Base-by-base conservation (phyloP, 2,797 vertebrate species). In the Botia kubotai region DNA sequence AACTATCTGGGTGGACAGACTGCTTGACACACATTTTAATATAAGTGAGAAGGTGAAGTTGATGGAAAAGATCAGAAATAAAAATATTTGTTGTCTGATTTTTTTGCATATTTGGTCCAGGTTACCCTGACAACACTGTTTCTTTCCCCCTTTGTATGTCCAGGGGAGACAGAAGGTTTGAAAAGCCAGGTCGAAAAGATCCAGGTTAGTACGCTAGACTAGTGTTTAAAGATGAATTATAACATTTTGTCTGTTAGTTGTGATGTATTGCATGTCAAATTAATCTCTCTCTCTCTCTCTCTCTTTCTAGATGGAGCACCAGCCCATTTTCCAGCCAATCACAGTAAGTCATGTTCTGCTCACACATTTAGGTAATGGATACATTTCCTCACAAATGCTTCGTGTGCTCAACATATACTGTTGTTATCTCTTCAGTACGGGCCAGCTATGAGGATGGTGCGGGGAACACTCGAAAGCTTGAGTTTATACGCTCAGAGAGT, bases 111-210 rank as follows among this genome's bases (percentile, higher is more conserved):
- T 79, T 79, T 52, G 5, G 17, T 57, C 21, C 4, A 33, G 12
- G 52, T 58, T 68, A 67, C 14, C 2, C 52, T 67, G 12, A 74
- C 43, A 14, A 39, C 3, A 50, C 16, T 0, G 39, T 36, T 50
- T 39, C 63, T 6, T 36, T 80, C 68, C 33, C 57, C 80, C 70
- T 75, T 55, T 67, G 39, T n/a, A 87, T 90, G 87, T 58, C 17
- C 72, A 98, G 97, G 95, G 98, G 96, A 90, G 98, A 99, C 89
- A 95, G 96, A 89, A 94, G 98, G 90, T 99, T 99, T 96, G 98
- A 99, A 95, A 99, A 99, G 92, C 96, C 97, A 93, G 96, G 95
- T 89, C 94, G 97, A 92, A 99, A 99, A 97, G 98, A 99, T 88
- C 94, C 97, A 96, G 97, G 98, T 99, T 93, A 90, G 95, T 93